phyloP scores from a whole-genome alignment of 53 echinoderm and acorn worm genomes.

The Glandiceps talaboti region DNA sequence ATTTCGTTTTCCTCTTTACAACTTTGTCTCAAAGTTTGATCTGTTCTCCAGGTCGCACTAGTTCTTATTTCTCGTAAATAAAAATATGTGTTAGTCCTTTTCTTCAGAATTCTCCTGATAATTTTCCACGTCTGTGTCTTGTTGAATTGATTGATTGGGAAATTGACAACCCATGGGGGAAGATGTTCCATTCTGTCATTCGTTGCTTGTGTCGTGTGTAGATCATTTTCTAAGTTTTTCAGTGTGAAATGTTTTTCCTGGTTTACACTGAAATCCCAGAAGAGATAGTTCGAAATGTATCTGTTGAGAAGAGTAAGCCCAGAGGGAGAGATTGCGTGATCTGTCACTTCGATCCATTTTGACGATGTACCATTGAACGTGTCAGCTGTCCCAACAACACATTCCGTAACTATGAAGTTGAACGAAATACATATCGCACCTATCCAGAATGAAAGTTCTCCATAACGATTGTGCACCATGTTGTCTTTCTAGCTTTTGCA shows the following conservation, averaged over 20 bases:
- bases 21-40: not conserved
- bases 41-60: not conserved
- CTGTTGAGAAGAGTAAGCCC: not conserved
- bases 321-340: not conserved
- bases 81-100: not conserved
- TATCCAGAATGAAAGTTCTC: too few species aligned
- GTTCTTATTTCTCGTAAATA: not conserved
- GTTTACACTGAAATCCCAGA: not conserved
- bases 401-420: too few species aligned
- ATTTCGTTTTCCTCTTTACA: conserved; percentile 10
- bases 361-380: too few species aligned
- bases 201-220: not conserved
- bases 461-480: too few species aligned
- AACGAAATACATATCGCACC: too few species aligned
- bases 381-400: too few species aligned
- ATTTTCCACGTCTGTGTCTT: not conserved
- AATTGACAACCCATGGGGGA: not conserved
- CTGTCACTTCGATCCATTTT: not conserved
- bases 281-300: not conserved
- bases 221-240: not conserved
- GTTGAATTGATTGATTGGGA: not conserved
- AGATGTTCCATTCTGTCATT: not conserved
- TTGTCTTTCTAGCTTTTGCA: too few species aligned
- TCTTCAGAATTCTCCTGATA: not conserved
- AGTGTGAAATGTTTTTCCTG: not conserved